phyloP scores from a whole-genome alignment of 92 coral and sea anemone genomes.

The Epizoanthus scotinus region DNA sequence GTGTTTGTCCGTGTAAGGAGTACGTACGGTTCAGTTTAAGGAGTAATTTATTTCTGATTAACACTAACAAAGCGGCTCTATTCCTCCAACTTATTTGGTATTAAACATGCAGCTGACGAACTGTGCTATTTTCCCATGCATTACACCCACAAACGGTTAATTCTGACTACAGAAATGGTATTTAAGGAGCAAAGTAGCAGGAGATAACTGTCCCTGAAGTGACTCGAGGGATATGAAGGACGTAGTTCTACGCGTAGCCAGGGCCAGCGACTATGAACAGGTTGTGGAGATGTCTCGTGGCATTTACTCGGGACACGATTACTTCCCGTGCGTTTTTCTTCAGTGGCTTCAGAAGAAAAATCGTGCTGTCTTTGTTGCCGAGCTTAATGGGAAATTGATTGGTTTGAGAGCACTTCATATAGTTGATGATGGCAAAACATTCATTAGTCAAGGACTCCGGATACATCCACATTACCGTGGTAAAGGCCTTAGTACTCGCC shows the following conservation, averaged over 20 bases:
- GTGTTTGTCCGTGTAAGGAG: background rate
- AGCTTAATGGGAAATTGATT: conserved; percentile 65
- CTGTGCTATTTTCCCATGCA: conserved; percentile 19
- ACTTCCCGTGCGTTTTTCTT: conserved; percentile 82
- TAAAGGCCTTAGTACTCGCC: conserved; percentile 78
- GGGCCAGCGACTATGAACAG: conserved; percentile 64
- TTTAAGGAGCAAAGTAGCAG: conserved; percentile 5
- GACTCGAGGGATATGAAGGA: conserved; percentile 57
- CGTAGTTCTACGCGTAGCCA: conserved; percentile 71
- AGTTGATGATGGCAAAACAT: conserved; percentile 82
- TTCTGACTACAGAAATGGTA: conserved; percentile 4
- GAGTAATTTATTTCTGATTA: conserved; percentile 24
- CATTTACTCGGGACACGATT: conserved; percentile 89
- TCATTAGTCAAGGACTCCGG: conserved; percentile 91
- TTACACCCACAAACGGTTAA: conserved; percentile 34
- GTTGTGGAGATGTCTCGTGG: conserved; percentile 87
- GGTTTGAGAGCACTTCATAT: conserved; percentile 93
- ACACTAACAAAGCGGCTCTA: conserved; percentile 12
- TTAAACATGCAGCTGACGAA: conserved; percentile 26
- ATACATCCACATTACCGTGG: conserved; percentile 91
- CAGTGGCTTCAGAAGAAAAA: conserved; percentile 73
- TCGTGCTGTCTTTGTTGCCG: conserved; percentile 81
- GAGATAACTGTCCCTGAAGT: background rate
- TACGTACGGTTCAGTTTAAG: background rate
- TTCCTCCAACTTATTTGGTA: background rate